Conservation (phyloP, 2,113 vertebrate species). For the Butastur rufipennis region DNA sequence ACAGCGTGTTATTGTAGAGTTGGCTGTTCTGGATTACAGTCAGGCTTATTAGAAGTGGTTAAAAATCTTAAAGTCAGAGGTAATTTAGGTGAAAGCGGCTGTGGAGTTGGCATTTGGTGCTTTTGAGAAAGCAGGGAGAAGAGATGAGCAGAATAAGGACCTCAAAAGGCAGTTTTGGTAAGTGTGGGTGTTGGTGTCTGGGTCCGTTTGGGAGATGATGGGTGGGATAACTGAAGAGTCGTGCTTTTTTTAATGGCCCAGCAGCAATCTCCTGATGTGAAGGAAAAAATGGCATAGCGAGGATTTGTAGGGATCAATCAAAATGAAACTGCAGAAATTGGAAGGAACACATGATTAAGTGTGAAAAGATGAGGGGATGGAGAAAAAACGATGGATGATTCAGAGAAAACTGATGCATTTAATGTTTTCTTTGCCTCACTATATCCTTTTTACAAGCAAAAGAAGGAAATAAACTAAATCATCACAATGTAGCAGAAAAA, state of each 20-base stretch:
- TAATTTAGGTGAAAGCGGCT: neutral
- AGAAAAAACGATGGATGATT: conserved; percentile 1
- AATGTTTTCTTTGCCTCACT: neutral
- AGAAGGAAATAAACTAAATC: neutral
- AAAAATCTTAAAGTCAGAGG: neutral
- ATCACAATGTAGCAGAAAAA: neutral
- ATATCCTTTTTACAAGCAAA: neutral
- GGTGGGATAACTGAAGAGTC: neutral
- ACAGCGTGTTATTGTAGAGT: neutral
- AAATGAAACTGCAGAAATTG: neutral
- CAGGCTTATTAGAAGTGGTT: neutral
- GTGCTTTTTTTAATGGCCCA: neutral
- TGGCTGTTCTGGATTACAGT: neutral
- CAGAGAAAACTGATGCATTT: conserved; percentile 18
- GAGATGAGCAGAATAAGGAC: neutral
- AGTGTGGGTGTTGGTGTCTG: neutral
- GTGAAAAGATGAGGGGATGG: conserved; percentile 12
- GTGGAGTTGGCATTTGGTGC: neutral
- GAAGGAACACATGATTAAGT: conserved; percentile 36
- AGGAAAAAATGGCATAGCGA: neutral
- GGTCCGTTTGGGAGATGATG: neutral
- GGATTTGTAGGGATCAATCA: conserved; percentile 11
- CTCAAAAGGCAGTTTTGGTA: neutral
- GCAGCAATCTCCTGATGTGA: neutral
- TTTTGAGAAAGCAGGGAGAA: neutral